These are phyloP conservation scores for Odontamblyopus rebecca DNA, from an alignment of 2,797 vertebrate genomes.

Conservation along the genomic window DNA sequence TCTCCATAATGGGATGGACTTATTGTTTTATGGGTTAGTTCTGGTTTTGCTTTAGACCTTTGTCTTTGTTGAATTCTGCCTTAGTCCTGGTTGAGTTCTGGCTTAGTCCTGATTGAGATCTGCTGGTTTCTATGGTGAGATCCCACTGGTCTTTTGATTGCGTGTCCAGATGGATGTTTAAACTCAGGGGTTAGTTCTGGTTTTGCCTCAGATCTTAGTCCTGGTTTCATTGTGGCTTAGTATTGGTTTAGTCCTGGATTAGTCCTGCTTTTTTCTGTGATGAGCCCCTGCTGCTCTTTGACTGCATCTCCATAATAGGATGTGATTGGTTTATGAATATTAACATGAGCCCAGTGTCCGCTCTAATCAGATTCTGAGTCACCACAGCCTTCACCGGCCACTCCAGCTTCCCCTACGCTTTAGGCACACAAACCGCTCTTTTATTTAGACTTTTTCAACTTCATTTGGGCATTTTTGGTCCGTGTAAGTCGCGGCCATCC, in stretches of 20 bases:
- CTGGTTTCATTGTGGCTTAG: not conserved
- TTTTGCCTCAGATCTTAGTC: not conserved
- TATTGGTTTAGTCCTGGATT: not conserved
- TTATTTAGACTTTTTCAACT: too few relatives aligned
- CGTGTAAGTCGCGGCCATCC: too few relatives aligned
- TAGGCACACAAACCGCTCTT: too few relatives aligned
- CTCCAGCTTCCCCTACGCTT: not conserved
- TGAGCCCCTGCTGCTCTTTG: not conserved
- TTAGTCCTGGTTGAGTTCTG: not conserved
- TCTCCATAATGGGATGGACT: too few relatives aligned
- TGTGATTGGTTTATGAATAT: constrained; percentile 9
- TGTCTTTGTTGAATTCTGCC: not conserved
- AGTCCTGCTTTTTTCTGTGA: not conserved
- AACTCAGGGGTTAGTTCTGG: not conserved
- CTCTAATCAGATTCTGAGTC: constrained; percentile 31
- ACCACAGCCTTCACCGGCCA: constrained; percentile 15
- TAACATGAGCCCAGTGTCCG: not conserved
- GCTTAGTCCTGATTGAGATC: not conserved
- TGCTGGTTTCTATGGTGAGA: too few relatives aligned
- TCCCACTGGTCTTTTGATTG: too few relatives aligned
- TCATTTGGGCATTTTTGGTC: too few relatives aligned
- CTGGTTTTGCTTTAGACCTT: not conserved
- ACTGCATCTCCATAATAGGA: constrained; percentile 5
- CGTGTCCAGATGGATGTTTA: too few relatives aligned
- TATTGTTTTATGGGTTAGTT: not conserved